phyloP scores from a whole-genome alignment of 2,797 vertebrate species.

The Myotis daubentonii region DNA sequence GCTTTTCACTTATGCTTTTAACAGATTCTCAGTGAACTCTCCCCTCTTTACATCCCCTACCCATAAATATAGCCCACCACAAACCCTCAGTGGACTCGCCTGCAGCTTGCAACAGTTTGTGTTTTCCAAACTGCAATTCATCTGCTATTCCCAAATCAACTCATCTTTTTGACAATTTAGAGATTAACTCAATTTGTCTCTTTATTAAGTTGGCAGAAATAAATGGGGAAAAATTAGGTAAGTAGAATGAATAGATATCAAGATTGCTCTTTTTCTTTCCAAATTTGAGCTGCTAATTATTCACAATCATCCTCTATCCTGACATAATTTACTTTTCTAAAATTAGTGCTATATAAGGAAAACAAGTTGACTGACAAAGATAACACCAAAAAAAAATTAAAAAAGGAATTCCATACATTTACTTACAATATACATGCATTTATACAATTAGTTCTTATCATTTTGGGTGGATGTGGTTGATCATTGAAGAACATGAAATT shows the following conservation, averaged over 20 bases:
- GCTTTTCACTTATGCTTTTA: background rate
- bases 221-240: background rate
- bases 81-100: background rate
- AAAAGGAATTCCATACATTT: conserved; percentile 3
- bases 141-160: background rate
- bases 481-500: background rate
- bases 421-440: background rate
- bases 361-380: conserved; percentile 28
- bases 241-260: background rate
- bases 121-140: background rate
- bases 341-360: background rate
- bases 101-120: background rate
- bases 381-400: background rate
- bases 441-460: background rate
- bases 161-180: background rate
- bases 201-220: background rate
- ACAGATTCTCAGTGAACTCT: background rate
- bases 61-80: background rate
- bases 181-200: background rate
- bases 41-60: background rate
- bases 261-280: background rate
- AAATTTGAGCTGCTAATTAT: background rate
- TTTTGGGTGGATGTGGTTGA: background rate
- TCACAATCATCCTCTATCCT: background rate
- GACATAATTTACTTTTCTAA: background rate